Base-by-base conservation (phyloP, 2,113 vertebrate species). In the Elanoides forficatus region DNA sequence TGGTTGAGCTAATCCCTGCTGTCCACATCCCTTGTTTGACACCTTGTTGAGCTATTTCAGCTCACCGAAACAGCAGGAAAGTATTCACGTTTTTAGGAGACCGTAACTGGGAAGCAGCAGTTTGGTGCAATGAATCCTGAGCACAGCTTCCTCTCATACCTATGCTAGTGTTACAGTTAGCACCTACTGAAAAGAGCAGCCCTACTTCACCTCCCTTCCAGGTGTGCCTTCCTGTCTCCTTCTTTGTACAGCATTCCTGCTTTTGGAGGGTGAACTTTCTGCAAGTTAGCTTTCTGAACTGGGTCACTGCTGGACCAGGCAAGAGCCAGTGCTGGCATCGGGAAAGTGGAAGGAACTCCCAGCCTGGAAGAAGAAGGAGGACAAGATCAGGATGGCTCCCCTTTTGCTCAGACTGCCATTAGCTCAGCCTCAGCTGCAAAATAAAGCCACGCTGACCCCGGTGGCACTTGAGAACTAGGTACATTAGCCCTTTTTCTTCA, bases 281-380 rank as follows among this genome's bases (percentile, higher is more conserved):
- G 95, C 92, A 85, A 93, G 52, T 95, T 95, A 90, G 48, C 93
- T 96, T 82, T 95, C 90, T 96, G 86, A 96, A 94, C 75, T 67
- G 90, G 58, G 68, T 84, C 58, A 76, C 79, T 94, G 86, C 95
- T 76, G 87, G 89, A 94, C 86, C 81, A 89, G 81, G 89, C 95
- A 93, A 93, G 90, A 96, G 84, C 87, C 93, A 96, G 48, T 87
- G 93, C 91, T 95, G 95, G 73, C 93, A 80, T 94, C 92, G 0
- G 90, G 36, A n/a, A 89, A 71, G 90, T 29, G 48, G 82, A 92
- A 91, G 86, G 84, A 95, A 96, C 48, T 95, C 74, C 78, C 93
- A 90, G 93, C 96, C 96, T 97, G 81, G 92, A 97, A 96, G 91
- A 96, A 97, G 96, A 91, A 97, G 96, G 96, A 96, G 93, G 96